A percentile compares a stretch with the other conserved stretches of the same genome.
phyloP scores from a whole-genome alignment of 2,888 invertebrate genomes.

The Helobdella robusta region DNA sequence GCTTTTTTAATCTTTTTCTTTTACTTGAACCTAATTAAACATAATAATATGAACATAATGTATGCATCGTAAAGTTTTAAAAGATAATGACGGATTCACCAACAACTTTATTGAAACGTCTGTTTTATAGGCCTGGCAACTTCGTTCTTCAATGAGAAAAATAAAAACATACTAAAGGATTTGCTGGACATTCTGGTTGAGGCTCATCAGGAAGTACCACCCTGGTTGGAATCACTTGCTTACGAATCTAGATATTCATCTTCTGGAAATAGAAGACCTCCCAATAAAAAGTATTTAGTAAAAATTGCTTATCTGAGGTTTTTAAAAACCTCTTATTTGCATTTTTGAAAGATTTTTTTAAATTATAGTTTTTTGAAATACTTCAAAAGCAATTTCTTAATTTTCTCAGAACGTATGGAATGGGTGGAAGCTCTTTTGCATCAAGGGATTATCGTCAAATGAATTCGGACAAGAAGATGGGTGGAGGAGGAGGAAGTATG shows the following conservation, averaged over 20 bases:
- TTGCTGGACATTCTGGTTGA: constrained; percentile 84
- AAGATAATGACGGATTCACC: background rate
- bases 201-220: constrained; percentile 88
- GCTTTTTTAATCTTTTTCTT: background rate
- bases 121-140: constrained; percentile 72
- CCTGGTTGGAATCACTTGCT: constrained; percentile 61
- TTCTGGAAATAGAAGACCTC: constrained; percentile 33
- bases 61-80: background rate
- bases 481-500: constrained; percentile 19
- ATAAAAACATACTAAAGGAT: constrained; percentile 81
- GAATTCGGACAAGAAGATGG: background rate
- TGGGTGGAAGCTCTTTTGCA: constrained; percentile 26
- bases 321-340: background rate
- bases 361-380: background rate
- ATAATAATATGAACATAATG: background rate
- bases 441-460: constrained; percentile 30
- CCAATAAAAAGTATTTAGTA: constrained; percentile 27
- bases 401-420: background rate
- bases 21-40: background rate
- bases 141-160: constrained; percentile 97
- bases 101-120: background rate
- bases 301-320: background rate
- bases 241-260: constrained; percentile 39
- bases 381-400: background rate
- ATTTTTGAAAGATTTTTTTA: background rate